These are phyloP conservation scores for Drosophila picticornis DNA, from an alignment of 2,888 invertebrate species.

Conservation along the genomic window DNA sequence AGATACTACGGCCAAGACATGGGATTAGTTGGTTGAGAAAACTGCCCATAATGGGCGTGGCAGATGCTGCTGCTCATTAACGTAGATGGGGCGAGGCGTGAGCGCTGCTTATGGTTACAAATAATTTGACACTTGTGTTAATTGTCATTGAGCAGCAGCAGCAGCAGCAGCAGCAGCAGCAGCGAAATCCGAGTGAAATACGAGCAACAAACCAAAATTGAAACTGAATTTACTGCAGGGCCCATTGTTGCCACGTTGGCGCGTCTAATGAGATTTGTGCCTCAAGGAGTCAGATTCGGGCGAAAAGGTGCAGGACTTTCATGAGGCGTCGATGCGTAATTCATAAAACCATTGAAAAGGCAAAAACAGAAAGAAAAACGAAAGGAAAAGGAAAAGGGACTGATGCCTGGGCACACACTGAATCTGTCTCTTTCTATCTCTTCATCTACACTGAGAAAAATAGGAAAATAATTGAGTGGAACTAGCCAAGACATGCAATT, in stretches of 20 bases:
- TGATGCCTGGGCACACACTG: slow-evolving; percentile 11
- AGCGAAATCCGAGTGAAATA: slow-evolving; percentile 54
- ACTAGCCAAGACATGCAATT: neutral
- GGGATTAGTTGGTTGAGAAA: neutral
- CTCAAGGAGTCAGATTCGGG: slow-evolving; percentile 52
- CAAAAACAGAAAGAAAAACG: slow-evolving; percentile 39
- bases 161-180: neutral
- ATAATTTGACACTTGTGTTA: slow-evolving; percentile 80
- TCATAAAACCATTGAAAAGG: slow-evolving; percentile 80
- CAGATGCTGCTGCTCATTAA: slow-evolving; percentile 21
- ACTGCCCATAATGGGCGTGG: slow-evolving; percentile 22
- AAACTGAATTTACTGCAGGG: slow-evolving; percentile 1
- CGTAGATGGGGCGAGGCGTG: slow-evolving; percentile 27
- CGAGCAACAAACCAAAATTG: slow-evolving; percentile 34
- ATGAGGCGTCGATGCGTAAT: slow-evolving; percentile 79
- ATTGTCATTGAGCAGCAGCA: slow-evolving; percentile 69
- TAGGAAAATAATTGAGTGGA: neutral
- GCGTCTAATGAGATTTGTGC: slow-evolving; percentile 72
- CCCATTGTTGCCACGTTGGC: slow-evolving; percentile 55
- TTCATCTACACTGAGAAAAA: slow-evolving; percentile 10
- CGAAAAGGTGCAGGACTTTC: slow-evolving; percentile 35
- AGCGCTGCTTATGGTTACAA: slow-evolving; percentile 60
- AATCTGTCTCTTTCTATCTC: slow-evolving; percentile 17
- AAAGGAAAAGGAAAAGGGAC: slow-evolving; percentile 48
- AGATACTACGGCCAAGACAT: too few relatives aligned